Evolutionary conservation across 2,888 invertebrate species (phyloP), one percentile per base, ranked within the genome.

Genomic region (Deilephila porcellus): DNA sequence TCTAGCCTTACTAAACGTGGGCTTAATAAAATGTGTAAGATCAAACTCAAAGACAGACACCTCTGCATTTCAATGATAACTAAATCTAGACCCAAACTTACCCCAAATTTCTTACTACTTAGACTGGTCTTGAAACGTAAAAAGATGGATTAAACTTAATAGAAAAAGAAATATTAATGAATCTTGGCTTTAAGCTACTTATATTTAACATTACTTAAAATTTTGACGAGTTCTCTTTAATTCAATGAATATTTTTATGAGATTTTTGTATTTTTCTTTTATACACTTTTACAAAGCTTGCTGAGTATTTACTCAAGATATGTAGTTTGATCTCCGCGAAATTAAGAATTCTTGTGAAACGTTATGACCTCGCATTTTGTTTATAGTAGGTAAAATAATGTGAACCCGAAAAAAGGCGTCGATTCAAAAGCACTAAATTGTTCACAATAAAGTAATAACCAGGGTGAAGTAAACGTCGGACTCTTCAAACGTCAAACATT

Each of bases 121-220:
- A 25, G 17, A n/a, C 19, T 4, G 45, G 6, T 20, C 45, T 64
- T 8, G 37, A 37, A 64, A 20, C 34, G 20, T 1, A 67, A 19
- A 45, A 45, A 45, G 52, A 52, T 67, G 17, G 45, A 67, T 25
- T 67, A 52, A 67, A 67, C 45, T 67, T 45, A 45, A 67, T 1
- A 67, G 25, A 52, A 67, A 67, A 56, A 56, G 56, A 56, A 67
- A 67, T 67, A 67, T 64, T 64, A 45, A 45, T 25, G 17, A 64
- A 64, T 7, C 45, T 64, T 64, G 52, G 25, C 25, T 67, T 14
- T 52, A 67, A 67, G 67, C 67, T 20, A 2, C 52, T 67, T 67
- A 64, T 7, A 32, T 19, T 19, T 7, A 19, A n/a, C 62, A 63
- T 62, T 62, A 25, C 14, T 32, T 32, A 63, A 56, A 56, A 56